Conservation (phyloP, 2,797 vertebrate species). For the Poeciliopsis gracilis region DNA sequence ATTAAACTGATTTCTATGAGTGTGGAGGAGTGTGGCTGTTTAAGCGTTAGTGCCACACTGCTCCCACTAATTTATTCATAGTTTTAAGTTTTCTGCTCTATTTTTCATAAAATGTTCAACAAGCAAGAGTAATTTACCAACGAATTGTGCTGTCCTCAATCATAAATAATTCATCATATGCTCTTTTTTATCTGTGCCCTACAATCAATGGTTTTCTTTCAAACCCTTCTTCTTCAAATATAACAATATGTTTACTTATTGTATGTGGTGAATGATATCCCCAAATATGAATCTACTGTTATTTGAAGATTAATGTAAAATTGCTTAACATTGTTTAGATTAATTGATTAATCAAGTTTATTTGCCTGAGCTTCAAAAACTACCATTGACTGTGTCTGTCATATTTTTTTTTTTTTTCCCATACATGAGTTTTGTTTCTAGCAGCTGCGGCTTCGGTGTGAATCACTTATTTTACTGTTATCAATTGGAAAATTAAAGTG, state of each 20-base stretch:
- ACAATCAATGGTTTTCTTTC: conserved; percentile 35
- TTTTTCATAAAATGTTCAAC: conserved; percentile 80
- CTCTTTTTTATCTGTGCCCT: conserved; percentile 58
- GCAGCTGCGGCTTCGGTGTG: conserved; percentile 15
- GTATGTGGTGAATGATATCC: conserved; percentile 21
- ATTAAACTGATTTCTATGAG: conserved; percentile 8
- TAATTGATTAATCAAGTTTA: not conserved
- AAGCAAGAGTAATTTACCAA: conserved; percentile 75
- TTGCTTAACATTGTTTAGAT: not conserved
- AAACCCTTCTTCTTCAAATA: not conserved
- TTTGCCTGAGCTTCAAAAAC: conserved; percentile 1
- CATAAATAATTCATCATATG: conserved; percentile 77
- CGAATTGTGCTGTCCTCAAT: conserved; percentile 63
- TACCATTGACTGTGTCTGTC: not conserved
- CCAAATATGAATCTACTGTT: conserved; percentile 22
- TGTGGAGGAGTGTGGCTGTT: conserved; percentile 40
- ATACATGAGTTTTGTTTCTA: not conserved
- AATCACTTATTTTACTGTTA: conserved; percentile 34
- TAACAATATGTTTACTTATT: conserved; percentile 14
- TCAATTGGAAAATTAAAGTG: conserved; percentile 21
- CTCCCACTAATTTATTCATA: conserved; percentile 80
- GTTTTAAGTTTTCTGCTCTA: conserved; percentile 58
- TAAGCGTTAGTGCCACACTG: conserved; percentile 42
- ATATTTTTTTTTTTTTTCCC: conserved; percentile 10
- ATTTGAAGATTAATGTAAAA: not conserved